Evolutionary conservation across 2,797 vertebrate genomes (phyloP), one percentile per base, ranked within the genome.

Genomic region (Hapalemur alaotrensis): DNA sequence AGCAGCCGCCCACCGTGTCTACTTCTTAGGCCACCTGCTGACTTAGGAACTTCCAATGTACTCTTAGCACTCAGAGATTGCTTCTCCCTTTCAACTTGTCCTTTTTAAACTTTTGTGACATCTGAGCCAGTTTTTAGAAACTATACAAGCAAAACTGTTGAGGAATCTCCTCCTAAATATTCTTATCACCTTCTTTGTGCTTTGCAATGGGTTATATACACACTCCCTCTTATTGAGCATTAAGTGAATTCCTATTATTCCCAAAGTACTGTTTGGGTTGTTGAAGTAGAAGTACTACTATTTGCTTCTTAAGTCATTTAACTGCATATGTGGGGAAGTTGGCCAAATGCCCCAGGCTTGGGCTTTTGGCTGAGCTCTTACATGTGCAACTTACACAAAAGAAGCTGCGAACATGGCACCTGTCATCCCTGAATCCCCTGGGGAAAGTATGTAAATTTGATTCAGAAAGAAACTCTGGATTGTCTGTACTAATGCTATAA

Each of bases 1-100:
- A 25, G 32, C 4, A 52, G 63, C 25, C 7, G 0, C 57, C 0
- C 7, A 0, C 57, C 0, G 0, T 17, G 35, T 11, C n/a, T 20
- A 1, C 28, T 50, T 13, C 63, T 76, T 10, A 8, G 81, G 17
- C 10, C 14, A 32, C 38, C 18, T 63, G 32, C 43, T 91, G 59
- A 25, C 43, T 65, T 70, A 35, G 11, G n/a, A 14, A n/a, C 32
- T 86, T 59, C 5, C 23, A 11, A 46, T 35, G 1, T 8, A 15
- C 7, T 70, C 52, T 25, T 50, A n/a, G 17, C 17, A n/a, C 48
- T 43, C 7, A 2, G 50, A 25, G 3, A 5, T 11, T 32, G 35
- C 63, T 92, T 72, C 14, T 93, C 43, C 70, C 82, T 81, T 92
- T 70, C 81, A 63, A 0, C 11, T 23, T 75, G n/a, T 57, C 20